Conservation (phyloP, 1,140 invertebrate species). For the Drosophila chauvacae region DNA sequence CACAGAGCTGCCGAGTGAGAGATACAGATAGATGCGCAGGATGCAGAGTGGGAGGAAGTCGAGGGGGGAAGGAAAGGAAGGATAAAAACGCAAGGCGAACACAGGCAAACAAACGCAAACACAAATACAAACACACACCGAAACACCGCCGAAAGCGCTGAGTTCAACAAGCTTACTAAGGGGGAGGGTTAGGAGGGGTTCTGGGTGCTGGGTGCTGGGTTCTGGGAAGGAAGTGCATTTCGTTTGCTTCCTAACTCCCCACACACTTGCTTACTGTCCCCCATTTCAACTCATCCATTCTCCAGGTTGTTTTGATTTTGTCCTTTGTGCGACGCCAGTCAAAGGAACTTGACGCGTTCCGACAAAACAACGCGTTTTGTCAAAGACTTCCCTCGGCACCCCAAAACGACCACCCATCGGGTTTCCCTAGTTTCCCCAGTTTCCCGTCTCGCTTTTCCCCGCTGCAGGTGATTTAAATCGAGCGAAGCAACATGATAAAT, state of each 20-base stretch:
- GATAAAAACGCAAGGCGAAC: slow-evolving; percentile 29
- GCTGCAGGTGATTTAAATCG: slow-evolving; percentile 25
- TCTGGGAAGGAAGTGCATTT: slow-evolving; percentile 61
- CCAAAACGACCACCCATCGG: background rate
- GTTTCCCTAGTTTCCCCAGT: background rate
- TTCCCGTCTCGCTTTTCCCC: slow-evolving; percentile 5
- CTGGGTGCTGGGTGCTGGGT: no score
- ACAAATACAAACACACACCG: slow-evolving; percentile 7
- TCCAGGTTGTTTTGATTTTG: slow-evolving; percentile 47
- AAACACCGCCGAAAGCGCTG: slow-evolving; percentile 1
- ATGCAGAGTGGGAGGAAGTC: background rate
- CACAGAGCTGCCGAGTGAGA: background rate
- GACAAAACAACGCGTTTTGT: slow-evolving; percentile 48
- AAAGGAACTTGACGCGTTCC: slow-evolving; percentile 58
- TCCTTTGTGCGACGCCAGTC: slow-evolving; percentile 47
- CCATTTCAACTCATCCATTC: background rate
- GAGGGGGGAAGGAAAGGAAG: slow-evolving; percentile 9
- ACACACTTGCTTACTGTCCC: slow-evolving; percentile 7
- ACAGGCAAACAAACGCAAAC: slow-evolving; percentile 21
- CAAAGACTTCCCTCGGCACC: slow-evolving; percentile 28
- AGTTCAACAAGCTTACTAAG: slow-evolving; percentile 68
- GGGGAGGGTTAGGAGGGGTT: background rate
- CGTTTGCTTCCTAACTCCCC: slow-evolving; percentile 19
- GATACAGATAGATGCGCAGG: slow-evolving; percentile 31
- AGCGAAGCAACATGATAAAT: slow-evolving; percentile 32